Conservation (phyloP, 2,797 vertebrate genomes). For the Poeciliopsis infans region DNA sequence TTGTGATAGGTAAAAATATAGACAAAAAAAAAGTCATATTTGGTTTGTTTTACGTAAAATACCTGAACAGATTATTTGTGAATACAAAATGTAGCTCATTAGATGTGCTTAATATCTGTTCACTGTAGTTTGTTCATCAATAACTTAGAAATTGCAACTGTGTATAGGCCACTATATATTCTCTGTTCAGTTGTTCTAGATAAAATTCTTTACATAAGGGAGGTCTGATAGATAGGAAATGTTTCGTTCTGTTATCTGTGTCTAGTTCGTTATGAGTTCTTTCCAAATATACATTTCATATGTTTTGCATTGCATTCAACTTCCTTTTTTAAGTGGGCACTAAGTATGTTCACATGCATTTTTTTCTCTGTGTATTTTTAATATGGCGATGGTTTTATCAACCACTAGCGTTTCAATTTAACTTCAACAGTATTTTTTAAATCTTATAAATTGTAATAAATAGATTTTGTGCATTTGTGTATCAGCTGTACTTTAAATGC, state of each 20-base stretch:
- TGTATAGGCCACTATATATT: neutral
- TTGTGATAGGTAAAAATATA: neutral
- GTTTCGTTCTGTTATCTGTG: neutral
- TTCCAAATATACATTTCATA: neutral
- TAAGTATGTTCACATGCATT: neutral
- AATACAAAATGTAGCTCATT: neutral
- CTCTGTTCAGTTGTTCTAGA: neutral
- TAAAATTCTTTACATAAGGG: neutral
- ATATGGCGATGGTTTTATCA: neutral
- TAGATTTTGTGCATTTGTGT: neutral
- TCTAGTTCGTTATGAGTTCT: neutral
- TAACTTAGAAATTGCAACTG: neutral
- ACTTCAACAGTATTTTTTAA: neutral
- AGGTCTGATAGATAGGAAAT: neutral
- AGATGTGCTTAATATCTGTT: neutral
- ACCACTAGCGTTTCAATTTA: neutral
- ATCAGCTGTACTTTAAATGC: neutral
- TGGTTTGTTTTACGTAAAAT: neutral
- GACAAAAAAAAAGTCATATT: neutral
- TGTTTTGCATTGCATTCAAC: neutral
- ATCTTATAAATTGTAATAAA: neutral
- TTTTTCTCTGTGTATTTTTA: neutral
- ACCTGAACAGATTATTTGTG: neutral
- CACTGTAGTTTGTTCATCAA: neutral
- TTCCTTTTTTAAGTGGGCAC: neutral